Conservation (phyloP, 2,888 invertebrate genomes). For the Leptogaster cylindrica region DNA sequence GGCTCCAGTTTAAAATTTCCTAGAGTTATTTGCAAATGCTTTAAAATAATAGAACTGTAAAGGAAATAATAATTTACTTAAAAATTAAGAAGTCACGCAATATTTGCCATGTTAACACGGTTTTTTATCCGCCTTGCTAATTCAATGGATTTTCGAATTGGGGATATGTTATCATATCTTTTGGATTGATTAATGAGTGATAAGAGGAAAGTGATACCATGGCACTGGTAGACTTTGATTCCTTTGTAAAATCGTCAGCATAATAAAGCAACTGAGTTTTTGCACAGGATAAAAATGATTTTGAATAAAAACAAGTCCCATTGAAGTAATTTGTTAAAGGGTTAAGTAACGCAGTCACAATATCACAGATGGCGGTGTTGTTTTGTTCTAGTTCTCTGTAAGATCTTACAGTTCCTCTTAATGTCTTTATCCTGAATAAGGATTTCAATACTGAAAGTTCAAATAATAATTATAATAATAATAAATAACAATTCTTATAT, state of each 20-base stretch:
- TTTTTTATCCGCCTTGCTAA: conserved; percentile 8
- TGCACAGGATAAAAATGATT: too few relatives aligned
- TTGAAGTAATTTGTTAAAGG: too few relatives aligned
- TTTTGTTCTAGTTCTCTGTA: too few relatives aligned
- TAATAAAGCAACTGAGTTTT: background rate
- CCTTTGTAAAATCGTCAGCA: background rate
- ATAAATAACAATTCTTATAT: too few relatives aligned
- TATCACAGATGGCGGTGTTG: too few relatives aligned
- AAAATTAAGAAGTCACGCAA: conserved; percentile 25
- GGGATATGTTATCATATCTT: background rate
- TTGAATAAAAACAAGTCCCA: too few relatives aligned
- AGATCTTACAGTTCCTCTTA: too few relatives aligned
- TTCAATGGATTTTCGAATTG: too few relatives aligned
- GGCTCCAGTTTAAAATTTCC: conserved; percentile 68
- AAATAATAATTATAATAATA: too few relatives aligned
- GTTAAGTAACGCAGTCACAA: too few relatives aligned
- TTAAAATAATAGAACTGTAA: conserved; percentile 45
- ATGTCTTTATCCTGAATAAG: too few relatives aligned
- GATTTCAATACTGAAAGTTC: too few relatives aligned
- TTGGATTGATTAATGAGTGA: background rate
- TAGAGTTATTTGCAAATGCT: conserved; percentile 9
- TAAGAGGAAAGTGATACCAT: background rate
- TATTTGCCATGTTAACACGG: conserved; percentile 17
- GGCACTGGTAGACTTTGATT: background rate
- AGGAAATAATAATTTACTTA: conserved; percentile 43